Percentiles rank a stretch among this genome's conserved stretches.
Evolutionary conservation across 2,797 vertebrate genomes (phyloP).

Genomic region (Glossophaga mutica): DNA sequence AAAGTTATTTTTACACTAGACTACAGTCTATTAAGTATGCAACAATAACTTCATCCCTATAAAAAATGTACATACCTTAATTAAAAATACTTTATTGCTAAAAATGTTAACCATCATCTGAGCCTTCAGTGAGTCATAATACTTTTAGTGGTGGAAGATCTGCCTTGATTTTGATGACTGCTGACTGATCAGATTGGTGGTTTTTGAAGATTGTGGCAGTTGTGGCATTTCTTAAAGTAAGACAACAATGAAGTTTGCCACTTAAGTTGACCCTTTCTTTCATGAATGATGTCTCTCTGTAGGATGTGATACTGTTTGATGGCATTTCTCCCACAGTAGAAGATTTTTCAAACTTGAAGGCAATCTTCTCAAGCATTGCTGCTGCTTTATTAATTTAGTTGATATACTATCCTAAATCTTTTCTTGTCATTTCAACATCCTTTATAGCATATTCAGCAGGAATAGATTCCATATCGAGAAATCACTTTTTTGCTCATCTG

Average conservation of each 20-base stretch:
- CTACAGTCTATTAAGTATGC: not conserved
- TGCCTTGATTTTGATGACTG: not conserved
- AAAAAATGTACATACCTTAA: not conserved
- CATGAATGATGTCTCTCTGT: not conserved
- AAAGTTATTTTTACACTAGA: not conserved
- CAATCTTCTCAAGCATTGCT: not conserved
- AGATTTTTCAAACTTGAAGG: not conserved
- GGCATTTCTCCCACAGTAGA: not conserved
- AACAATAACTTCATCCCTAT: not conserved
- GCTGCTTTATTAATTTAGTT: not conserved
- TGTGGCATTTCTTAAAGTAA: not conserved
- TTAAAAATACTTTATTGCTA: not conserved
- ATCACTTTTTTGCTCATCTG: not conserved
- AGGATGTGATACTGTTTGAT: not conserved
- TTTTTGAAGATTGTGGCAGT: not conserved
- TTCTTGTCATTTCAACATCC: not conserved
- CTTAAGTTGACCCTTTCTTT: not conserved
- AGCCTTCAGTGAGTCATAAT: not conserved
- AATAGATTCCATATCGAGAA: not conserved
- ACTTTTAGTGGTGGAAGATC: not conserved
- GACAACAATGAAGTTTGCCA: not conserved
- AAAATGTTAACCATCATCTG: not conserved
- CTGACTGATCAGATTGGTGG: not conserved
- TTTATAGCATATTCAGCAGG: not conserved
- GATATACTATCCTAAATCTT: not conserved